Conservation (phyloP, 2,888 invertebrate genomes). For the Didymodactylos carnosus region DNA sequence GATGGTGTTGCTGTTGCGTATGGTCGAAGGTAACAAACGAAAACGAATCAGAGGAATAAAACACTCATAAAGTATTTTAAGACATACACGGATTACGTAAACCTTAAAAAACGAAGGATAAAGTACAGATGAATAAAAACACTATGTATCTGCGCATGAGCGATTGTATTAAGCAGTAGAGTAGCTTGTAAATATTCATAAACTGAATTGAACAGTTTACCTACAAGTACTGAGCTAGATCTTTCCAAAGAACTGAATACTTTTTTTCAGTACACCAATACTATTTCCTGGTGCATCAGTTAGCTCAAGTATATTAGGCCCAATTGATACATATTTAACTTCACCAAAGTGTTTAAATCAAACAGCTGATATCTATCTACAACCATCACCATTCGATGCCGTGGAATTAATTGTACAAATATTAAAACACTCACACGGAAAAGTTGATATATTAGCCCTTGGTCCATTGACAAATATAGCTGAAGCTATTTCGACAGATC, state of each 20-base stretch:
- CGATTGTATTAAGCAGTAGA: no score
- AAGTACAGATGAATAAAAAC: no score
- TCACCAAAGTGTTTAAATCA: neutral
- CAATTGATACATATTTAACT: neutral
- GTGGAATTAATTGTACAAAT: neutral
- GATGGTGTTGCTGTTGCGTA: neutral
- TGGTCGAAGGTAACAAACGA: neutral
- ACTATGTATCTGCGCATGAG: no score
- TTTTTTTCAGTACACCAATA: neutral
- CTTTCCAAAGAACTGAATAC: no score
- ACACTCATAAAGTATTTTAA: no score
- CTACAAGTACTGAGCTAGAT: no score
- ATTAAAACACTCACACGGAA: neutral
- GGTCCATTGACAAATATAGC: neutral
- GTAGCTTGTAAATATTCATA: no score
- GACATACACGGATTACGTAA: no score
- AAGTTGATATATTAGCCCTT: neutral
- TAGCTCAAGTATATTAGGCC: neutral
- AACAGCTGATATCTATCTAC: neutral
- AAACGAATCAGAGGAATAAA: no score
- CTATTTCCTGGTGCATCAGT: neutral
- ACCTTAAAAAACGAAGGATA: no score
- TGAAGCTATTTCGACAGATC: neutral
- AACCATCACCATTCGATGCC: neutral
- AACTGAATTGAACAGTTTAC: no score